Evolutionary conservation across 2,797 vertebrate genomes (phyloP).

Genomic region (Periophthalmus magnuspinnatus): DNA sequence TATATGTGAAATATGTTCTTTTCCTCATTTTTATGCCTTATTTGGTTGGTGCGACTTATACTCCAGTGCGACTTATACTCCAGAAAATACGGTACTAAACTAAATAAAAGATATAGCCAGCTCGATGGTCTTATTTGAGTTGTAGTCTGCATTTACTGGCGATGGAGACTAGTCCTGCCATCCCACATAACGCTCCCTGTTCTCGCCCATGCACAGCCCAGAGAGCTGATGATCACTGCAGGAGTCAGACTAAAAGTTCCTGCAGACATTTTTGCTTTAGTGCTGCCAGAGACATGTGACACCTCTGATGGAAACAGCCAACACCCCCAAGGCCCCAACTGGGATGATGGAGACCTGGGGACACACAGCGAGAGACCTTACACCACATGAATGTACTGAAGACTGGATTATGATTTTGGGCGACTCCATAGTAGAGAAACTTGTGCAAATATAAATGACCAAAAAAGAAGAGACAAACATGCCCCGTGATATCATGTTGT

Average conservation of each 20-base stretch:
- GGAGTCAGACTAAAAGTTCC: conserved; percentile 66
- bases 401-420: too few relatives aligned
- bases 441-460: too few relatives aligned
- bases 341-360: conserved; percentile 32
- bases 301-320: conserved; percentile 49
- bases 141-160: conserved; percentile 67
- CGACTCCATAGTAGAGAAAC: too few relatives aligned
- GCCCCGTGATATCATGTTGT: too few relatives aligned
- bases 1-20: too few relatives aligned
- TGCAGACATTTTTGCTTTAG: conserved; percentile 57
- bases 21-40: too few relatives aligned
- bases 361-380: conserved; percentile 9
- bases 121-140: background rate
- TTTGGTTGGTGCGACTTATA: too few relatives aligned
- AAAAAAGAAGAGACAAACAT: too few relatives aligned
- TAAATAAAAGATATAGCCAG: too few relatives aligned
- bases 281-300: conserved; percentile 55
- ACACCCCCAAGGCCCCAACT: conserved; percentile 28
- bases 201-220: conserved; percentile 45
- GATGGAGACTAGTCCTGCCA: conserved; percentile 69
- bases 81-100: too few relatives aligned
- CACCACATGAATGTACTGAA: too few relatives aligned
- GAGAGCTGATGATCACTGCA: conserved; percentile 59
- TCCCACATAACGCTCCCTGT: conserved; percentile 72
- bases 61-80: too few relatives aligned